Evolutionary conservation across 2,113 vertebrate genomes (phyloP).

Genomic region (Microtus pennsylvanicus): DNA sequence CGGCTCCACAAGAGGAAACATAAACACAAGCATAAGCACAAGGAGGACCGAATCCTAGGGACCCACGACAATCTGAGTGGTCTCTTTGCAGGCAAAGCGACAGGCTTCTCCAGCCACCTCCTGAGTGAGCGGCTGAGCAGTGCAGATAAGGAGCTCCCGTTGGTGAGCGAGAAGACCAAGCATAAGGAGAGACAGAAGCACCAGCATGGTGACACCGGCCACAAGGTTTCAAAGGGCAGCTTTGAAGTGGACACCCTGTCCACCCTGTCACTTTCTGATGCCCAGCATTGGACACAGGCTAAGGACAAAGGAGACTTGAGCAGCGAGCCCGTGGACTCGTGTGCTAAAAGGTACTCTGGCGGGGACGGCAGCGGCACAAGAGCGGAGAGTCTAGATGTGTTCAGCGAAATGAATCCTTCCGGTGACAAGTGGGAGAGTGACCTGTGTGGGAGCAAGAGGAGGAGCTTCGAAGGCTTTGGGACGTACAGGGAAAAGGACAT

Average conservation of each 20-base stretch:
- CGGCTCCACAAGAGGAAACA: slow-evolving; percentile 99
- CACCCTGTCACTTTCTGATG: slow-evolving; percentile 92
- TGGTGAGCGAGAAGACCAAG: slow-evolving; percentile 90
- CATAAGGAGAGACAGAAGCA: slow-evolving; percentile 93
- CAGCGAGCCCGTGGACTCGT: slow-evolving; percentile 92
- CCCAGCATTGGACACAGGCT: slow-evolving; percentile 92
- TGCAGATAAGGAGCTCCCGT: slow-evolving; percentile 90
- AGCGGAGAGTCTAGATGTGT: slow-evolving; percentile 90
- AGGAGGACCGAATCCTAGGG: slow-evolving; percentile 94
- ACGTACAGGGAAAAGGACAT: slow-evolving; percentile 94
- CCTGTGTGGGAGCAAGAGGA: slow-evolving; percentile 90
- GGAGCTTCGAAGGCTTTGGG: slow-evolving; percentile 94
- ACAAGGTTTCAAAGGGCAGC: slow-evolving; percentile 90
- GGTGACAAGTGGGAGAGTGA: slow-evolving; percentile 91
- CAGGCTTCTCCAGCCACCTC: slow-evolving; percentile 90
- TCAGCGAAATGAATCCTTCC: slow-evolving; percentile 90
- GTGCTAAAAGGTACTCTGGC: slow-evolving; percentile 91
- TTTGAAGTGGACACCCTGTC: slow-evolving; percentile 96
- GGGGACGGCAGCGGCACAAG: slow-evolving; percentile 82
- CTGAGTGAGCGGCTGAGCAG: slow-evolving; percentile 90
- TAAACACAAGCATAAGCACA: slow-evolving; percentile 99
- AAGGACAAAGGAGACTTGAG: slow-evolving; percentile 92
- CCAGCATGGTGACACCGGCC: slow-evolving; percentile 89
- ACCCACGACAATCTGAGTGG: slow-evolving; percentile 94
- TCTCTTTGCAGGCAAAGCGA: slow-evolving; percentile 94